These are phyloP conservation scores for Cecropterus lyciades DNA, from an alignment of 1,140 invertebrate genomes.

Conservation along the genomic window DNA sequence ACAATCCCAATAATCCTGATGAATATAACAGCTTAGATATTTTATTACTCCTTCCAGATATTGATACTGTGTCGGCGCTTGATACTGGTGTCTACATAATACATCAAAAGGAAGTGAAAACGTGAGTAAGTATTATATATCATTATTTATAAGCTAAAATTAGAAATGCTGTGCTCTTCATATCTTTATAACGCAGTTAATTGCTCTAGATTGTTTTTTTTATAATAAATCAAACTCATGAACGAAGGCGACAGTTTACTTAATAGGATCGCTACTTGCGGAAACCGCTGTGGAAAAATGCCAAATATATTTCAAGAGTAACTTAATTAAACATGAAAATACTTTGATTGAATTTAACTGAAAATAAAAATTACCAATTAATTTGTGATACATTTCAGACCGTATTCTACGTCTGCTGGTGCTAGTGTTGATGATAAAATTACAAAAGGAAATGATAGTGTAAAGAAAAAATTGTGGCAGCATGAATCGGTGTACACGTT, in stretches of 20 bases:
- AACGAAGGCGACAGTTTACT: slow-evolving; percentile 64
- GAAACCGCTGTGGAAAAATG: slow-evolving; percentile 39
- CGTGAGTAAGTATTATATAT: slow-evolving; percentile 65
- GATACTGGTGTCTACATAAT: slow-evolving; percentile 50
- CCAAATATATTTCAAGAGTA: slow-evolving; percentile 29
- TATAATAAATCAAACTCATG: slow-evolving; percentile 55
- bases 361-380: neutral
- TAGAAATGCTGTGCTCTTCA: slow-evolving; percentile 39
- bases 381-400: slow-evolving; percentile 10
- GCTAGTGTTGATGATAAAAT: slow-evolving; percentile 39
- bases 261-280: slow-evolving; percentile 40
- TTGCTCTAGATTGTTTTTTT: slow-evolving; percentile 44
- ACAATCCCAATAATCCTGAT: too few relatives aligned
- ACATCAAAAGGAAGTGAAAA: slow-evolving; percentile 52
- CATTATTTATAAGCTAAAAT: slow-evolving; percentile 49
- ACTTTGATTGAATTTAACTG: neutral
- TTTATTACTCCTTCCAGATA: slow-evolving; percentile 49
- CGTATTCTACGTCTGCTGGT: neutral
- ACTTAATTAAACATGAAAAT: slow-evolving; percentile 6
- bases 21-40: too few relatives aligned
- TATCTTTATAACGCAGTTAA: slow-evolving; percentile 44
- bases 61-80: slow-evolving; percentile 46
- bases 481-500: slow-evolving; percentile 37
- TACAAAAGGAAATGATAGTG: slow-evolving; percentile 45
- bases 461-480: slow-evolving; percentile 47